A percentile compares a stretch with the other conserved stretches of the same genome.
These are phyloP conservation scores for Protobothrops mucrosquamatus DNA, from an alignment of 2,113 vertebrate species.

Conservation along the genomic window DNA sequence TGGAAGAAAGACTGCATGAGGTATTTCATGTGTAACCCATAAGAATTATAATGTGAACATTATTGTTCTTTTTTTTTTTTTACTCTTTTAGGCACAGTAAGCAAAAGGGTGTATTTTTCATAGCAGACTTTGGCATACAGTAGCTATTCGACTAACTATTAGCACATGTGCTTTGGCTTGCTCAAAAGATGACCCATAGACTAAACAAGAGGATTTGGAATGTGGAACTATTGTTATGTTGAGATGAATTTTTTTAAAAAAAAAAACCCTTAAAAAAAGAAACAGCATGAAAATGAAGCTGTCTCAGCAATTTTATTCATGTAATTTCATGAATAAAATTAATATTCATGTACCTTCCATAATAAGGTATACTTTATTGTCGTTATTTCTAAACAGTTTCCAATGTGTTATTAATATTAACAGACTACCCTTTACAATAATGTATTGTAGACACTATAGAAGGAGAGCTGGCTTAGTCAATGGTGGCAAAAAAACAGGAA, in stretches of 20 bases:
- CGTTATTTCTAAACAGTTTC: neutral
- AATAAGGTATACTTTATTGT: neutral
- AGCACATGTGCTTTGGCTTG: conserved; percentile 48
- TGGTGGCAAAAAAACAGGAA: neutral
- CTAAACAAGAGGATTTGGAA: conserved; percentile 63
- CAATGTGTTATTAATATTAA: neutral
- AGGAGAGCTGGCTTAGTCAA: neutral
- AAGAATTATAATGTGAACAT: conserved; percentile 34
- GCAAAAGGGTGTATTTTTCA: conserved; percentile 23
- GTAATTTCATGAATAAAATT: neutral
- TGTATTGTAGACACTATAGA: neutral
- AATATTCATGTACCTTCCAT: neutral
- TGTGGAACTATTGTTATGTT: conserved; percentile 33
- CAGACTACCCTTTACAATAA: neutral
- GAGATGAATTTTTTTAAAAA: conserved; percentile 22
- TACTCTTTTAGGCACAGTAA: conserved; percentile 43
- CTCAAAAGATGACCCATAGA: conserved; percentile 60
- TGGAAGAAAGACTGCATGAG: conserved; percentile 42
- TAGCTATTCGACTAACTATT: conserved; percentile 57
- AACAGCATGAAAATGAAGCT: neutral
- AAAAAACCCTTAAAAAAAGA: conserved; percentile 26
- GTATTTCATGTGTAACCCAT: conserved; percentile 9
- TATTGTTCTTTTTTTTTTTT: conserved; percentile 25
- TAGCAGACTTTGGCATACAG: conserved; percentile 21
- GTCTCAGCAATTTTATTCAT: neutral